phyloP scores from a whole-genome alignment of 2,113 vertebrate genomes.

The Myanophis thanlyinensis region DNA sequence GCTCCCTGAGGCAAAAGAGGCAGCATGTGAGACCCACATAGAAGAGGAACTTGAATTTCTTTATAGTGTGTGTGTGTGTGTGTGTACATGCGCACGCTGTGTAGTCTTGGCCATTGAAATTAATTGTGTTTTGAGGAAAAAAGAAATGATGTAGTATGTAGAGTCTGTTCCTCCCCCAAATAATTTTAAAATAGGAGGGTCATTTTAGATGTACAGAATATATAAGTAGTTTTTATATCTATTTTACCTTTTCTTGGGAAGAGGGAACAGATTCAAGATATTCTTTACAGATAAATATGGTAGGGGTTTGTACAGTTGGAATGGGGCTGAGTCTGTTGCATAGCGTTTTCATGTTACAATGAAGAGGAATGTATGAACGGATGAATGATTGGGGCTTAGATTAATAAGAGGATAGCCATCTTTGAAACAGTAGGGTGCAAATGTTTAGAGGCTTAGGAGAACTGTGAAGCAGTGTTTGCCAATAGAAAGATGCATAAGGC shows the following conservation, averaged over 20 bases:
- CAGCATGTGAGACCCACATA: rapidly evolving
- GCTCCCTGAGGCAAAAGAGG: background rate
- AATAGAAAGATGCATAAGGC: background rate
- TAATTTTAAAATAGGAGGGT: background rate
- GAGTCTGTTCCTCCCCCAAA: background rate
- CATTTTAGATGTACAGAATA: background rate
- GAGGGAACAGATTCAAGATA: background rate
- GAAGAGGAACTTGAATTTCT: background rate
- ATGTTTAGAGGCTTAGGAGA: background rate
- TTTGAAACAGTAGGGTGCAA: background rate
- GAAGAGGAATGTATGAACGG: background rate
- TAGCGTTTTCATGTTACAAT: background rate
- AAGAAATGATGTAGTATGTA: background rate
- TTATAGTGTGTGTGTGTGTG: background rate
- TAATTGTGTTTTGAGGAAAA: background rate
- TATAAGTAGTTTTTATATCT: background rate
- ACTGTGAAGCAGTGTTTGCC: background rate
- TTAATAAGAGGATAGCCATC: background rate
- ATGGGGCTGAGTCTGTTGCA: background rate
- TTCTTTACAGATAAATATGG: background rate
- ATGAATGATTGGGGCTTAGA: background rate
- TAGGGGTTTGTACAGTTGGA: background rate
- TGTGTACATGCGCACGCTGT: too few species aligned
- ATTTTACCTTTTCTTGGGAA: background rate
- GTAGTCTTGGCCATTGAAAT: background rate